Percentiles rank a stretch among this genome's conserved stretches.
These are phyloP conservation scores for Capromys pilorides DNA, from an alignment of 2,797 vertebrate species.

Conservation along the genomic window DNA sequence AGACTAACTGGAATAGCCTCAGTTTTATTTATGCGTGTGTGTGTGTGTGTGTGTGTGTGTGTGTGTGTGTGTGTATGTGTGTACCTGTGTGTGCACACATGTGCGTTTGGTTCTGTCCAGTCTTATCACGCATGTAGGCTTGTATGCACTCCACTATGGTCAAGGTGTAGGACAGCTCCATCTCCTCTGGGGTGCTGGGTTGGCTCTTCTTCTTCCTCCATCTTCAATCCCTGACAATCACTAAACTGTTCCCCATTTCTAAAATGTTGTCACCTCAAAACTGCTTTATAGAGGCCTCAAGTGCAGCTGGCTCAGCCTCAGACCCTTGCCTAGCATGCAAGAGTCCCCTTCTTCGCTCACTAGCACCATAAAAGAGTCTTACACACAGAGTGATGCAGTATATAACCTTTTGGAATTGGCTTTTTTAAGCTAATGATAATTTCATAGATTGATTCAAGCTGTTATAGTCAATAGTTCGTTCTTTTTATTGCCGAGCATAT, in stretches of 20 bases:
- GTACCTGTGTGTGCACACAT: not conserved
- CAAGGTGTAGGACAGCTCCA: not conserved
- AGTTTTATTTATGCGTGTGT: not conserved
- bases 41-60: not conserved
- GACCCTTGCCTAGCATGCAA: not conserved
- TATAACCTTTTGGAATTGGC: not conserved
- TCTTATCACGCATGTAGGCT: not conserved
- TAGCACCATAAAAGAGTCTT: not conserved
- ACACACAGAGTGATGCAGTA: not conserved
- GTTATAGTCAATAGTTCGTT: not conserved
- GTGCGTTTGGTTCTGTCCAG: not conserved
- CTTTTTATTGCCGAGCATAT: not conserved
- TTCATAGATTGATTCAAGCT: conserved; percentile 21
- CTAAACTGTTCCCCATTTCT: not conserved
- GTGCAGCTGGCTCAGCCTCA: not conserved
- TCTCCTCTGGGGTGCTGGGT: not conserved
- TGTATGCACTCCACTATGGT: not conserved
- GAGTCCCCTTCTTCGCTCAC: not conserved
- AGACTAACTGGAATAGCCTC: not conserved
- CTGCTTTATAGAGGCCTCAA: not conserved
- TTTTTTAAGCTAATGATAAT: conserved; percentile 15
- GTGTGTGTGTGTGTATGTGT: too few relatives aligned
- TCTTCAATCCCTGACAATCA: not conserved
- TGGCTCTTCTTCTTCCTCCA: not conserved
- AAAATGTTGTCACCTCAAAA: conserved; percentile 15